These are phyloP conservation scores for Acanthurus tractus DNA, from an alignment of 2,797 vertebrate species.

Conservation along the genomic window DNA sequence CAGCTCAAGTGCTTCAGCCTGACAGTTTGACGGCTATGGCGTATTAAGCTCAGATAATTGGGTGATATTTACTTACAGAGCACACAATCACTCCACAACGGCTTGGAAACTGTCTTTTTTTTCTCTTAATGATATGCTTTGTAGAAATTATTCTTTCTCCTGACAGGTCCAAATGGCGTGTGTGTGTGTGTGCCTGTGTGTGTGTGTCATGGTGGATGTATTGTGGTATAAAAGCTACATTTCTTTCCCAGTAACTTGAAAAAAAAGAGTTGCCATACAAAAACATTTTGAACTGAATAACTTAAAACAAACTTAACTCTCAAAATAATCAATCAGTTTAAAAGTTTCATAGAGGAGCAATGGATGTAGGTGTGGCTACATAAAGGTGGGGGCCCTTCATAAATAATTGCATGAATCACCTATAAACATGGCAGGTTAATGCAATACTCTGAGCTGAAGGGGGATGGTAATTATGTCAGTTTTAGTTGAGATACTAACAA, in stretches of 20 bases:
- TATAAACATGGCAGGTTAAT: background rate
- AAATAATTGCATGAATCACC: background rate
- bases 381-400: background rate
- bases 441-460: background rate
- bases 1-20: constrained; percentile 72
- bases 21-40: constrained; percentile 82
- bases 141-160: constrained; percentile 70
- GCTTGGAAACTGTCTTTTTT: constrained; percentile 67
- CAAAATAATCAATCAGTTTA: constrained; percentile 12
- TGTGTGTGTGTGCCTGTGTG: constrained; percentile 17
- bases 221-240: constrained; percentile 11
- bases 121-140: constrained; percentile 75
- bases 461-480: background rate
- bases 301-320: constrained; percentile 9
- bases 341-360: background rate
- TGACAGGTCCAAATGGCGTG: constrained; percentile 65
- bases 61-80: constrained; percentile 83
- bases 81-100: constrained; percentile 72
- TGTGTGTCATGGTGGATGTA: background rate
- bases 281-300: constrained; percentile 15
- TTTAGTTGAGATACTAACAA: background rate
- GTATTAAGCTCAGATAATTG: constrained; percentile 84
- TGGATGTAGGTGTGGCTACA: background rate
- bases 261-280: background rate
- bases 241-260: constrained; percentile 39